Conservation (phyloP, 2,888 invertebrate species). For the Andrena bicolor region DNA sequence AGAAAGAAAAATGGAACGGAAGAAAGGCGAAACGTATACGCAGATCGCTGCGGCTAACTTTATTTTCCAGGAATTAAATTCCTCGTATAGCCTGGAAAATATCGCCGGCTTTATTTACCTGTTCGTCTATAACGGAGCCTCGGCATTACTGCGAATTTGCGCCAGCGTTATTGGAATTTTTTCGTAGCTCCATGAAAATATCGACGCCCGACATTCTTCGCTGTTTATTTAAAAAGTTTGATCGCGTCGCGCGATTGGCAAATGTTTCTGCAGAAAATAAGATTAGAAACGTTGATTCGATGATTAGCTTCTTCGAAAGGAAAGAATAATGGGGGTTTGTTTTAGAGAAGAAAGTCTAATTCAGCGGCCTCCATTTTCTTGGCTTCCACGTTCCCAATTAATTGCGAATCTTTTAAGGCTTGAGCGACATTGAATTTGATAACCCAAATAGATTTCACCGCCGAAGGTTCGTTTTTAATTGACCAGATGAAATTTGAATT, state of each 20-base stretch:
- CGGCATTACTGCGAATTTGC: slow-evolving; percentile 27
- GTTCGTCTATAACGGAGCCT: slow-evolving; percentile 3
- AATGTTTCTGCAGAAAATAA: neutral
- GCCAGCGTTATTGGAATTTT: slow-evolving; percentile 31
- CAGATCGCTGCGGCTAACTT: slow-evolving; percentile 7
- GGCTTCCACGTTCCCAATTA: slow-evolving; percentile 33
- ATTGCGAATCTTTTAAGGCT: slow-evolving; percentile 44
- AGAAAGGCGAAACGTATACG: neutral
- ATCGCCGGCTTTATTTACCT: slow-evolving; percentile 16
- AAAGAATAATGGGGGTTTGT: neutral
- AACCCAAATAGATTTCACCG: neutral
- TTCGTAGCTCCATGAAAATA: neutral
- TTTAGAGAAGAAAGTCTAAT: slow-evolving; percentile 12
- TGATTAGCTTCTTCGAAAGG: neutral
- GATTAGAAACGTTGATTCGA: neutral
- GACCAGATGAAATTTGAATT: too few species aligned
- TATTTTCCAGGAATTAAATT: slow-evolving; percentile 23
- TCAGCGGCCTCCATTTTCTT: slow-evolving; percentile 1
- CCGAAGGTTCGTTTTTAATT: neutral
- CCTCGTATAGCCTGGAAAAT: neutral
- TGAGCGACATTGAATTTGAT: slow-evolving; percentile 28
- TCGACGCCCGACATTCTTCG: neutral
- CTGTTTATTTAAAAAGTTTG: slow-evolving; percentile 27
- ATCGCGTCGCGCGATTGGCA: neutral
- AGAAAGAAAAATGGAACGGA: neutral